A percentile compares a stretch with the other conserved stretches of the same genome.
These are phyloP conservation scores for Latrodectus geometricus DNA, from an alignment of 1,140 invertebrate species.

Conservation along the genomic window DNA sequence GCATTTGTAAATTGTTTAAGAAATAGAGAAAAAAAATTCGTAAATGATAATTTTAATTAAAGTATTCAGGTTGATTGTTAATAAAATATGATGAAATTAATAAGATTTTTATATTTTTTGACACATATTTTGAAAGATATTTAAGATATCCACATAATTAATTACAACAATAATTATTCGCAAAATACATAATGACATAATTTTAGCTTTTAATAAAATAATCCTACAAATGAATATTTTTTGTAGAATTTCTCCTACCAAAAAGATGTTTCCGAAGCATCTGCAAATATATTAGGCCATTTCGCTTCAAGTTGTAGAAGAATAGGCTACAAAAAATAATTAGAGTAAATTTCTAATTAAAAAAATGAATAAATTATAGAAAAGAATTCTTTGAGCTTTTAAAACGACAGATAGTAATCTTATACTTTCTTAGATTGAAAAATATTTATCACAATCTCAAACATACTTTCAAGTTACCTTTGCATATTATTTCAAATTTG, in stretches of 20 bases:
- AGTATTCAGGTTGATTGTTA: no score
- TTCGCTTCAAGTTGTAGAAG: slow-evolving; percentile 21
- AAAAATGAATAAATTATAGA: background rate
- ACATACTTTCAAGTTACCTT: background rate
- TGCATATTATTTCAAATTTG: background rate
- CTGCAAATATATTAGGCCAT: slow-evolving; percentile 50
- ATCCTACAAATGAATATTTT: no score
- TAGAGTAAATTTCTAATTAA: background rate
- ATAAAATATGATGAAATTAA: no score
- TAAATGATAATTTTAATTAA: no score
- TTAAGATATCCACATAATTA: no score
- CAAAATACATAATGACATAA: no score
- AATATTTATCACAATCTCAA: background rate
- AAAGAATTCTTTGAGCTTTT: background rate
- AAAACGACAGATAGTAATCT: background rate
- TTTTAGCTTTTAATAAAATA: no score
- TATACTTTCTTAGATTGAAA: background rate
- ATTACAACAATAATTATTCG: no score
- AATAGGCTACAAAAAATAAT: slow-evolving; percentile 17
- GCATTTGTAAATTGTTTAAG: no score
- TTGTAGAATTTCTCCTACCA: background rate
- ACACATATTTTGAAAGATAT: no score
- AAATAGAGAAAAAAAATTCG: no score
- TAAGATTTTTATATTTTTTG: no score
- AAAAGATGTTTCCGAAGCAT: slow-evolving; percentile 22